Base-by-base conservation (phyloP, 2,888 invertebrate species). In the Chrysotoxum bicinctum region DNA sequence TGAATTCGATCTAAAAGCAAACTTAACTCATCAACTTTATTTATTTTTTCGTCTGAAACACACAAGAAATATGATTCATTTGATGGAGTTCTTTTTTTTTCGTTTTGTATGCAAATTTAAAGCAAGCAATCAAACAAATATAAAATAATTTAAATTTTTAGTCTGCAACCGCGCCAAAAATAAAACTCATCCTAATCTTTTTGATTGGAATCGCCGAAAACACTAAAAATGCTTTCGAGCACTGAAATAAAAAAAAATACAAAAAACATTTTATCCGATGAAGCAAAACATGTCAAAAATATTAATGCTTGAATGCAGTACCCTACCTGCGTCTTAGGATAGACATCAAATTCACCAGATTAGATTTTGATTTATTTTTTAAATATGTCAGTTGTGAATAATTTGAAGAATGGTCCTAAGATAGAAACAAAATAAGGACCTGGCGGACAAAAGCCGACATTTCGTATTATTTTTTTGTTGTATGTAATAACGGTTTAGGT, bases 141-240 rank as follows among this genome's bases (percentile, higher is more conserved):
- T 9, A 35, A 19, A 37, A 37, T 35, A 16, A 21, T 37, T 35
- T 37, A 21, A 58, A 14, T 37, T 35, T 32, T 21, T 3, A 10
- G 21, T 16, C 40, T 40, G 2, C 10, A 35, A n/a, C n/a, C n/a
- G n/a, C n/a, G n/a, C n/a, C n/a, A n/a, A n/a, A n/a, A 26, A 43
- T 26, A 43, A 23, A 1, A 37, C 14, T 23, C 37, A 40, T 40
- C 3, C 14, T 58, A 37, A 43, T 62, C 62, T 62, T 43, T 40
- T 43, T 35, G 6, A 43, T 23, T 40, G 26, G n/a, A n/a, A 26
- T 62, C 43, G 7, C 62, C 62, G 43, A 62, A 62, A 45, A 23
- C 32, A 54, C 5, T 8, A 43, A 58, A 37, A 35, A 37, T n/a
- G 37, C 9, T 35, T 26, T 54, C 0, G 30, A 54, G 14, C 35